Conservation (phyloP, 2,888 invertebrate species). For the Sisyra terminalis region DNA sequence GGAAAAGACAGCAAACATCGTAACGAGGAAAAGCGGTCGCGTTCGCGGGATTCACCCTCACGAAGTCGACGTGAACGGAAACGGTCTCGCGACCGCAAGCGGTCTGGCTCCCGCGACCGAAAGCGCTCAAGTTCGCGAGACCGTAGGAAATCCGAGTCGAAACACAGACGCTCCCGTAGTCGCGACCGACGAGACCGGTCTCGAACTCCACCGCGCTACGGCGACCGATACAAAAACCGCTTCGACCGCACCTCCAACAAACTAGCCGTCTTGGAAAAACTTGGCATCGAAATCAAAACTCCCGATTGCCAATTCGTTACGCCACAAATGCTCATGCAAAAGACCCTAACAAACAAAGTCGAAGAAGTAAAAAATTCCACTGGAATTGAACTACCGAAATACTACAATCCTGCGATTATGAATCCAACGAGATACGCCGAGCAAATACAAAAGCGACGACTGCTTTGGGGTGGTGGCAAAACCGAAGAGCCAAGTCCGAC, state of each 20-base stretch:
- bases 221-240: constrained; percentile 23
- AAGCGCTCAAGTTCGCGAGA: constrained; percentile 1
- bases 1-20: too few relatives aligned
- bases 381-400: constrained; percentile 41
- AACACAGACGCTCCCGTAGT: constrained; percentile 12
- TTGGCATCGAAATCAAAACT: constrained; percentile 34
- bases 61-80: not conserved
- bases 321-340: constrained; percentile 34
- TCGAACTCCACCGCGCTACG: constrained; percentile 19
- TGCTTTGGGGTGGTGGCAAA: constrained; percentile 58
- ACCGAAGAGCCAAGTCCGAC: constrained; percentile 12
- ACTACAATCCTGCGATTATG: constrained; percentile 57
- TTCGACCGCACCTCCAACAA: constrained; percentile 28
- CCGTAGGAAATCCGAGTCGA: not conserved
- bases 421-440: constrained; percentile 70
- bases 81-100: not conserved
- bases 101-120: constrained; percentile 2
- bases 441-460: constrained; percentile 80
- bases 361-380: constrained; percentile 23
- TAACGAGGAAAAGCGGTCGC: not conserved
- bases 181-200: constrained; percentile 18
- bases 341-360: constrained; percentile 27
- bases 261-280: constrained; percentile 29
- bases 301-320: constrained; percentile 36
- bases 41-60: not conserved